Evolutionary conservation across 2,888 invertebrate genomes (phyloP).

Genomic region (Caenorhabditis japonica): DNA sequence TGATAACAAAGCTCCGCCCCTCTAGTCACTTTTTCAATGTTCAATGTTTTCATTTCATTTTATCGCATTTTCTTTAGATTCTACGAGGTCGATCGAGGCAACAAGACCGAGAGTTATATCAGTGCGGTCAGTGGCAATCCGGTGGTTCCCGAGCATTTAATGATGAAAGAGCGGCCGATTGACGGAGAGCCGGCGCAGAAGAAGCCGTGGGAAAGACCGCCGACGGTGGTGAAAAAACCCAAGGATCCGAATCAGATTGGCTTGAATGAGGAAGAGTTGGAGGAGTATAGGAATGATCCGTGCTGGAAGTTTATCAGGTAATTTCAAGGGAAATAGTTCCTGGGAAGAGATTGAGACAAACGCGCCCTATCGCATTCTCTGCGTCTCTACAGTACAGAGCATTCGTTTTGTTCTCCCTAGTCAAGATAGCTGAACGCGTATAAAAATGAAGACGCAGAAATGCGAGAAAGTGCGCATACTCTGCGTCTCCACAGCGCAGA

Average conservation of each 20-base stretch:
- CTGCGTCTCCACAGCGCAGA: too few species aligned
- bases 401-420: too few species aligned
- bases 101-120: constrained; percentile 75
- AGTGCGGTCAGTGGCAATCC: constrained; percentile 71
- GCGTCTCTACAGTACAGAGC: too few species aligned
- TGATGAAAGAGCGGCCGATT: constrained; percentile 30
- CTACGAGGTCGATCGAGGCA: constrained; percentile 70
- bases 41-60: too few species aligned
- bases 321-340: constrained; percentile 1
- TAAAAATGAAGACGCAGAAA: too few species aligned
- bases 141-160: constrained; percentile 56
- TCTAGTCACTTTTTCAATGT: too few species aligned
- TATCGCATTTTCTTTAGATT: constrained; percentile 16
- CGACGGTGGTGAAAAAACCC: constrained; percentile 3
- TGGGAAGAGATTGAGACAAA: too few species aligned
- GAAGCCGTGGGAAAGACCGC: constrained; percentile 33
- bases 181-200: not conserved
- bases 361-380: too few species aligned
- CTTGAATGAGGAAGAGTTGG: constrained; percentile 61
- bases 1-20: not conserved
- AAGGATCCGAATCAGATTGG: constrained; percentile 52
- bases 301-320: constrained; percentile 66
- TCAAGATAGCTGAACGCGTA: too few species aligned
- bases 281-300: constrained; percentile 59
- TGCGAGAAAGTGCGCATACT: too few species aligned